phyloP scores from a whole-genome alignment of 2,888 invertebrate species.

The Pharmacophagus antenor region DNA sequence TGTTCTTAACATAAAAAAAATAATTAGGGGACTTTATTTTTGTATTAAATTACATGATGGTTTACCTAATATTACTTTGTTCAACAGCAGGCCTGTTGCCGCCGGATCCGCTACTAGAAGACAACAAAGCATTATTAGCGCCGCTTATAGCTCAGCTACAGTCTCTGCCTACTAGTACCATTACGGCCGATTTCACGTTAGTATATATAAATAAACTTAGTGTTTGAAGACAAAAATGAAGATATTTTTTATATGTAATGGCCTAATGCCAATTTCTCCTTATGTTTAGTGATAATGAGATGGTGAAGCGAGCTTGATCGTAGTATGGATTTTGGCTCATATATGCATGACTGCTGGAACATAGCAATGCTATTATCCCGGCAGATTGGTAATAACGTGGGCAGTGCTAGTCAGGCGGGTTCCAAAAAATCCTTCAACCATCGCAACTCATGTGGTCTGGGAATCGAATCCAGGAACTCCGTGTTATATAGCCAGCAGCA shows the following conservation, averaged over 20 bases:
- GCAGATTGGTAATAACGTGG: neutral
- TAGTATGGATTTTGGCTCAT: neutral
- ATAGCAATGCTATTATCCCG: neutral
- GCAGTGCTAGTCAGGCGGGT: neutral
- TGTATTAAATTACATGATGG: neutral
- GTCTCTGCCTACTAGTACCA: conserved; percentile 65
- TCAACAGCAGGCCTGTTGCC: conserved; percentile 49
- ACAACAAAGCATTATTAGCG: conserved; percentile 79
- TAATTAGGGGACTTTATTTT: too few species aligned
- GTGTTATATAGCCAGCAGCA: neutral
- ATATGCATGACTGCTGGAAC: neutral
- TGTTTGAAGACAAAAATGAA: neutral
- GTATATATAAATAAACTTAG: conserved; percentile 30
- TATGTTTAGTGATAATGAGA: too few species aligned
- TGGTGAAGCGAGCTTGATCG: neutral
- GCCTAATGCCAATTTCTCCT: too few species aligned
- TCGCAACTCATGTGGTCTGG: neutral
- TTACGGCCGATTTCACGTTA: conserved; percentile 58
- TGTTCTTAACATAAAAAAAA: neutral
- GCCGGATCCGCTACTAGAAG: conserved; percentile 83
- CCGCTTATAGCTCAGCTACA: conserved; percentile 78
- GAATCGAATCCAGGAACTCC: neutral
- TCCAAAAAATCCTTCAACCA: neutral
- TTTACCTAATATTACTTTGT: conserved; percentile 11
- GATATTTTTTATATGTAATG: too few species aligned